Evolutionary conservation across 2,888 invertebrate genomes (phyloP).

Genomic region (Geophilus truncorum): DNA sequence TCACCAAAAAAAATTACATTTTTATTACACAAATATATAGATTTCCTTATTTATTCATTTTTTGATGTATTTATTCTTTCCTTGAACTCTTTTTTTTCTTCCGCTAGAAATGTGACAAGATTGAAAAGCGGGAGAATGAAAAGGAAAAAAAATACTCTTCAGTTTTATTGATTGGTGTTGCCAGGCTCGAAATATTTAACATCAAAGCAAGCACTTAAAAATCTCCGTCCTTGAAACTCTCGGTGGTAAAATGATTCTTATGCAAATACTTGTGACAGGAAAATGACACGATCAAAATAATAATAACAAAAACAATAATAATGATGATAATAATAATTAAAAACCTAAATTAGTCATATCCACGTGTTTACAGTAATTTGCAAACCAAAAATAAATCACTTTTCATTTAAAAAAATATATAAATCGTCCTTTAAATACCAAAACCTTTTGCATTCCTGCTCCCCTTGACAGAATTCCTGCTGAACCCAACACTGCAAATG

Average conservation of each 20-base stretch:
- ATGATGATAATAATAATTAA: not conserved
- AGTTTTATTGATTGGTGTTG: not conserved
- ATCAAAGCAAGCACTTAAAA: conserved; percentile 10
- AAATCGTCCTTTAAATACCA: not conserved
- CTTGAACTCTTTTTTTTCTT: not conserved
- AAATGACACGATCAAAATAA: not conserved
- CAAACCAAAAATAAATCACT: not conserved
- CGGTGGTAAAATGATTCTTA: not conserved
- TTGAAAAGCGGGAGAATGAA: too few species aligned
- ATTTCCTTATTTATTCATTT: too few species aligned
- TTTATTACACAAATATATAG: not conserved
- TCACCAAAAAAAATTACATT: too few species aligned
- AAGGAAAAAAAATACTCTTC: not conserved
- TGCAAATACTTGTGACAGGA: not conserved
- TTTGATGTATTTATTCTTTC: not conserved
- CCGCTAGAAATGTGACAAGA: not conserved
- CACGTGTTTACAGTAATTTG: too few species aligned
- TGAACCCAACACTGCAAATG: not conserved
- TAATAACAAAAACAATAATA: not conserved
- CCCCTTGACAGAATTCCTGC: not conserved
- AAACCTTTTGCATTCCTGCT: not conserved
- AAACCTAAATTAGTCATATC: too few species aligned
- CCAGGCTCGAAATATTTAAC: conserved; percentile 1
- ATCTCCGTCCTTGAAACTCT: not conserved
- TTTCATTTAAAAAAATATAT: too few species aligned